A percentile compares a stretch with the other conserved stretches of the same genome.
phyloP scores from a whole-genome alignment of 2,113 vertebrate species.

The Nibea albiflora region DNA sequence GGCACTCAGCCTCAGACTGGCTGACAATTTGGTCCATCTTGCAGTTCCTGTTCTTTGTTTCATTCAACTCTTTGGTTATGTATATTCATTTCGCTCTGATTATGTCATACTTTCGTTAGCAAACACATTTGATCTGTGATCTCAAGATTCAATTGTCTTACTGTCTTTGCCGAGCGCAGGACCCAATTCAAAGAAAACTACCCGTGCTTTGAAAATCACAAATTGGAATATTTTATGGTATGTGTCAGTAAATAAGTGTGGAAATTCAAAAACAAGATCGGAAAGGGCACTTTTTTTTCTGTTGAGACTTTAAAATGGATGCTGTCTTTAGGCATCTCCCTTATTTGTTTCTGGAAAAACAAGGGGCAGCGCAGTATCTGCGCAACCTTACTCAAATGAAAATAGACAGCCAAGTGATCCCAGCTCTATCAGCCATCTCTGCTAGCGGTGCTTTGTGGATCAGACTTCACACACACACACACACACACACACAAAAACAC shows the following conservation, averaged over 20 bases:
- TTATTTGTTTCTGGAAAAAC: neutral
- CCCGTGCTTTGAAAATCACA: neutral
- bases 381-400: neutral
- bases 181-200: neutral
- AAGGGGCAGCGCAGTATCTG: neutral
- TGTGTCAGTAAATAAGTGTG: neutral
- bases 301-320: too few relatives aligned
- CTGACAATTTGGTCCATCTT: neutral
- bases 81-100: neutral
- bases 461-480: neutral
- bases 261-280: neutral
- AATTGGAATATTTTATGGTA: neutral
- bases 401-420: neutral
- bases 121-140: neutral
- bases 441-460: neutral
- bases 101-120: too few relatives aligned
- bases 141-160: too few relatives aligned
- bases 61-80: neutral
- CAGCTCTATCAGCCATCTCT: neutral
- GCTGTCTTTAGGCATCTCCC: too few relatives aligned
- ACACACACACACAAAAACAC: neutral
- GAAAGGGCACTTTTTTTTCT: neutral
- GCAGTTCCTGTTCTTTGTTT: neutral
- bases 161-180: neutral
- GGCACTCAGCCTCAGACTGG: constrained; percentile 4